Base-by-base conservation (phyloP, 2,888 invertebrate genomes). In the Chironomus tentans region DNA sequence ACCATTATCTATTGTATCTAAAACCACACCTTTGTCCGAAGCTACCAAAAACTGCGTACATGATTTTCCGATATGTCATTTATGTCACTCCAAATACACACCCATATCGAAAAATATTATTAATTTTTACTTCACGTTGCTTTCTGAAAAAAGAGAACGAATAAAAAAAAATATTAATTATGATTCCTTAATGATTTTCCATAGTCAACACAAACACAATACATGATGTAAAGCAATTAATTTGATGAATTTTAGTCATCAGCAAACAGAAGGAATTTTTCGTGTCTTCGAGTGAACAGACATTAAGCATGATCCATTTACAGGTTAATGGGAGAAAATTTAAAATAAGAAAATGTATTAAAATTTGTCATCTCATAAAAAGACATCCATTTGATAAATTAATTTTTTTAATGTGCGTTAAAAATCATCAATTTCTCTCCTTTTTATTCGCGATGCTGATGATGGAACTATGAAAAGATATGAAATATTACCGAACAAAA, bases 281-380 rank as follows among this genome's bases (percentile, higher is more conserved):
- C 38, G 10, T 38, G 38, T 38, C 38, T 38, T 38, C 10, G 28
- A 28, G 28, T 28, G 5, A 28, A 28, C 3, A 50, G 50, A 50
- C 50, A 62, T 62, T 62, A n/a, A 70, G 50, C n/a, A 56, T 70
- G 50, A 21, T 38, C 38, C 38, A 38, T 38, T 38, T 38, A 38
- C 72, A 72, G 72, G 74, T 74, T 74, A 74, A 74, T 74, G 74
- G 22, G 21, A 24, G 47, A 24, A 24, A 65, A 65, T 65, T 65
- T 24, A 65, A 7, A 24, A 13, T 65, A 22, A 38, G 38, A 65
- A 24, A 65, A 24, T 24, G 22, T 24, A 74, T 74, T 74, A 47
- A 74, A 71, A 74, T 48, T 74, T 74, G 24, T 28, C 68, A 62
- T 21, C 38, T 22, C 13, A 47, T 6, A 47, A 46, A 62, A 65